phyloP scores from a whole-genome alignment of 2,113 vertebrate genomes.

The Coreoperca whiteheadi region DNA sequence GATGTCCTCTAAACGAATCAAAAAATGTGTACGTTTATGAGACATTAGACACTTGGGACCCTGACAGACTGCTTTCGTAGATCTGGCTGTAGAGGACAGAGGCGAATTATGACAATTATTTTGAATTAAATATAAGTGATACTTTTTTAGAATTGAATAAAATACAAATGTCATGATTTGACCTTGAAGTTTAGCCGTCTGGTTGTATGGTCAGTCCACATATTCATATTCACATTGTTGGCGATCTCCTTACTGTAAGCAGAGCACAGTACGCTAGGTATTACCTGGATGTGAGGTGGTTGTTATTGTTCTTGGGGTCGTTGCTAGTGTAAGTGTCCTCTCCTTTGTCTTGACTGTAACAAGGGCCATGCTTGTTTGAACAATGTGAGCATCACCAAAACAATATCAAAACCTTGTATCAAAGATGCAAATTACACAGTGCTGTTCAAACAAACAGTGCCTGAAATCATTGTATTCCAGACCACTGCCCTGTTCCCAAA shows the following conservation, averaged over 20 bases:
- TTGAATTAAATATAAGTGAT: neutral
- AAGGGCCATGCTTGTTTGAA: constrained; percentile 73
- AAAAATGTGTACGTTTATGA: neutral
- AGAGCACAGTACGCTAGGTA: constrained; percentile 23
- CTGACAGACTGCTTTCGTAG: neutral
- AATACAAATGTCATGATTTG: neutral
- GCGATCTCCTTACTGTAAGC: constrained; percentile 20
- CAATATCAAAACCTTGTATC: neutral
- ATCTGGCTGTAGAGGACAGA: neutral
- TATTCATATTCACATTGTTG: constrained; percentile 11
- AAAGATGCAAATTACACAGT: neutral
- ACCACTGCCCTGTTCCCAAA: constrained; percentile 44
- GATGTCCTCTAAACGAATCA: neutral
- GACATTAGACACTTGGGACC: neutral
- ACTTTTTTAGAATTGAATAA: neutral
- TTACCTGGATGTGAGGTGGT: constrained; percentile 51
- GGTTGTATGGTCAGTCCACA: neutral
- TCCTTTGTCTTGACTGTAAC: constrained; percentile 35
- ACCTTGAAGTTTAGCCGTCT: neutral
- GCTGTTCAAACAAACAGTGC: constrained; percentile 72
- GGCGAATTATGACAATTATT: neutral
- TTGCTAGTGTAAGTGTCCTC: constrained; percentile 43
- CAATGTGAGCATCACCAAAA: constrained; percentile 28
- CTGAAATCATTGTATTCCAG: constrained; percentile 38
- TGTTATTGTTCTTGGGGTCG: constrained; percentile 44